phyloP scores from a whole-genome alignment of 2,113 vertebrate genomes.

The Anguilla japonica region DNA sequence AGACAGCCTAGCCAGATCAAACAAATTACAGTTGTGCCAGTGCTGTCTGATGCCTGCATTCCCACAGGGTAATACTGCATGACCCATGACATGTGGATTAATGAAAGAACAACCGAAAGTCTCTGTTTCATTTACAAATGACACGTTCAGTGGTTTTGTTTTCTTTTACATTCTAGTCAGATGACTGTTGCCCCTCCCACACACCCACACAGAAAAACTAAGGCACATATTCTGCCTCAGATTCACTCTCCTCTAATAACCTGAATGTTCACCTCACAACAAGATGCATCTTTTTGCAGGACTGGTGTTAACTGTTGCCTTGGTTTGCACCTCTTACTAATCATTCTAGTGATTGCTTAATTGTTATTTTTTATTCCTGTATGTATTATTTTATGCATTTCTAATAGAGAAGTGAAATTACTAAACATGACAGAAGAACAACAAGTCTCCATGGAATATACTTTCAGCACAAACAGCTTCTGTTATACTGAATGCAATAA shows the following conservation, averaged over 20 bases:
- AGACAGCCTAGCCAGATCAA: too few species aligned
- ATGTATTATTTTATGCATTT: slow-evolving; percentile 2
- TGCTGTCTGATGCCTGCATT: too few species aligned
- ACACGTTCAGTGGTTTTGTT: too few species aligned
- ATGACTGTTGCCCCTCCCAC: not conserved
- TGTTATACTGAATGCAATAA: too few species aligned
- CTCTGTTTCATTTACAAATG: too few species aligned
- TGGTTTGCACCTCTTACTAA: not conserved
- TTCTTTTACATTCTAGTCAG: too few species aligned
- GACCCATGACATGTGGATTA: too few species aligned
- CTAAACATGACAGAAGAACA: not conserved
- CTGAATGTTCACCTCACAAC: not conserved
- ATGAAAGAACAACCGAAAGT: too few species aligned
- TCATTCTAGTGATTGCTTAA: not conserved
- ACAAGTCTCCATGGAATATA: not conserved
- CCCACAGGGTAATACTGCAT: too few species aligned
- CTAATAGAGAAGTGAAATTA: not conserved
- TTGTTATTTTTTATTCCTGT: not conserved
- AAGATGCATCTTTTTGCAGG: not conserved
- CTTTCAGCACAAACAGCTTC: not conserved
- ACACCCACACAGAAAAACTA: not conserved
- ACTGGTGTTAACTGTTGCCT: not conserved
- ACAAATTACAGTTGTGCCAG: too few species aligned
- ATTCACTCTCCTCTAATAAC: not conserved
- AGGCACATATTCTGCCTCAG: not conserved